Evolutionary conservation across 1,140 invertebrate genomes (phyloP), one percentile per base, ranked within the genome.

Genomic region (Rhopalosiphum maidis): DNA sequence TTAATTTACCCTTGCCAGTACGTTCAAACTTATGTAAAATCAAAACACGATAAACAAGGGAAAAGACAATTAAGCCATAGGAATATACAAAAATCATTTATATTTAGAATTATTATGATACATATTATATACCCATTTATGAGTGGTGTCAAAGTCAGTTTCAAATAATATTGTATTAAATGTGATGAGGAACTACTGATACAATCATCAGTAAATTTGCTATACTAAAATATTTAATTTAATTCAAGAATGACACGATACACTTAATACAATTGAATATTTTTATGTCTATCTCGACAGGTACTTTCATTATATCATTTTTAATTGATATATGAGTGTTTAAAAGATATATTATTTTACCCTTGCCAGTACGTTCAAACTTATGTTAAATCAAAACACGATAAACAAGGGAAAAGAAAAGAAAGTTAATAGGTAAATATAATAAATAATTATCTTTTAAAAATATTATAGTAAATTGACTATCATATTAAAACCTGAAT

Each of bases 31-130:
- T 35, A 93, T 41, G 1, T 23, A 25, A 60, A 88, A 87, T 48
- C 51, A 6, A 93, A 93, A 93, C 55, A 60, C 93, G 43, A 54
- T 60, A 85, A 88, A 90, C 86, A 82, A 90, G 93, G 90, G 82
- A 55, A 37, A 89, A 55, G 2, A 2, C 1, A 82, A 77, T 30
- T 0, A 60, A 11, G 4, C 30, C 15, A 4, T n/a, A 15, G 25
- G 55, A 4, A 60, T 68, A 68, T 11, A 68, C 3, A 0, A n/a
- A 0, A n/a, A 68, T n/a, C 15, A n/a, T n/a, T 68, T 68, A 9
- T 68, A 46, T 41, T 25, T 60, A 15, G 0, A 60, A 60, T 60
- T 11, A 60, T 60, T 60, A 60, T 30, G 0, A 60, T 30, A 23
- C 22, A 54, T 55, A 54, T 54, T 55, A 54, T 54, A 11, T 15